phyloP scores from a whole-genome alignment of 2,888 invertebrate genomes.

The Ormyrus labotus region DNA sequence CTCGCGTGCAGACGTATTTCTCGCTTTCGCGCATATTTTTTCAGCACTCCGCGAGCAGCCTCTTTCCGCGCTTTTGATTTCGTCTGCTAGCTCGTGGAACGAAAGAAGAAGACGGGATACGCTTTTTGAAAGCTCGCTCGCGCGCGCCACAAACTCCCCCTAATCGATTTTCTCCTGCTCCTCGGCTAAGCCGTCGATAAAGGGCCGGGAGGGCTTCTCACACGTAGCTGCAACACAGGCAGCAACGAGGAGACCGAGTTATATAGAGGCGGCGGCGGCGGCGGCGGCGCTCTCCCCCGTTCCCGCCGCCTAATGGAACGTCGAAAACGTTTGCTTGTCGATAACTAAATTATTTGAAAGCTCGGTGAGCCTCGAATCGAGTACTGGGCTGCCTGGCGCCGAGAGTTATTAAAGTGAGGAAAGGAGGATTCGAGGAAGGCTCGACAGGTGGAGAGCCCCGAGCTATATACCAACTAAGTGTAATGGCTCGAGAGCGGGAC shows the following conservation, averaged over 20 bases:
- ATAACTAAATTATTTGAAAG: slow-evolving; percentile 71
- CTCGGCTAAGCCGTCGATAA: slow-evolving; percentile 28
- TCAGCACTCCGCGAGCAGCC: slow-evolving; percentile 57
- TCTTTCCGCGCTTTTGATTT: slow-evolving; percentile 38
- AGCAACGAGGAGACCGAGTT: too few relatives aligned
- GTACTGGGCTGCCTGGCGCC: slow-evolving; percentile 5
- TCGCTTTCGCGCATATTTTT: slow-evolving; percentile 30
- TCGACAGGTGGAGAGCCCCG: slow-evolving; percentile 51
- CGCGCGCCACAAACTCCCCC: slow-evolving; percentile 57
- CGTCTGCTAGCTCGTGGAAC: not conserved
- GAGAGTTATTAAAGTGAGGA: slow-evolving; percentile 51
- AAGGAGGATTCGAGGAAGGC: slow-evolving; percentile 18
- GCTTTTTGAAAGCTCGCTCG: slow-evolving; percentile 37
- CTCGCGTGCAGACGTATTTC: slow-evolving; percentile 29
- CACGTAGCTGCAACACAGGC: not conserved
- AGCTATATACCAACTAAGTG: slow-evolving; percentile 28
- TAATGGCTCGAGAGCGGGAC: slow-evolving; percentile 48
- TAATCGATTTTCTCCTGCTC: slow-evolving; percentile 67
- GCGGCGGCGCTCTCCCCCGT: not conserved
- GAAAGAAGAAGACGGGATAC: not conserved
- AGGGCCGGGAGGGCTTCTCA: slow-evolving; percentile 38
- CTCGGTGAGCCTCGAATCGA: slow-evolving; percentile 48
- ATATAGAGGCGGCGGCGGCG: not conserved
- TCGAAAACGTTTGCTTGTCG: slow-evolving; percentile 67
- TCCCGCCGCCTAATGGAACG: slow-evolving; percentile 66